Evolutionary conservation across 1,140 invertebrate genomes (phyloP).

Genomic region (Lasioglossum albipes): DNA sequence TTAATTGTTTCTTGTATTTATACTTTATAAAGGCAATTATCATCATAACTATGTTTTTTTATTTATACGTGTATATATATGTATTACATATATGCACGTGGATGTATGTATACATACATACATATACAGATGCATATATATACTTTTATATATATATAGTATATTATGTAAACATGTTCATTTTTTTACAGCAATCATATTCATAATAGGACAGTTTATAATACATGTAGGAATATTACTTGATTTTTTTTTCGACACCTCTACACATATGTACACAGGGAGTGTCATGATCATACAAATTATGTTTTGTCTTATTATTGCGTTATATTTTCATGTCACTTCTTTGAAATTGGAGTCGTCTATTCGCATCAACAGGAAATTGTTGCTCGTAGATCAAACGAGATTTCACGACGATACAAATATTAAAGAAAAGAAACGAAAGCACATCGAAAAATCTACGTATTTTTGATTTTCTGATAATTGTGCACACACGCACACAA

Average conservation of each 20-base stretch:
- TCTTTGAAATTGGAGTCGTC: too few species aligned
- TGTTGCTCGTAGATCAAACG: too few species aligned
- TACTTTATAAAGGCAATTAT: constrained; percentile 79
- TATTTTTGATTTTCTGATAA: not conserved
- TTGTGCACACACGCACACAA: not conserved
- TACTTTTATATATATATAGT: constrained; percentile 66
- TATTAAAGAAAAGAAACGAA: constrained; percentile 19
- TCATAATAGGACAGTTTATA: constrained; percentile 66
- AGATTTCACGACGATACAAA: too few species aligned
- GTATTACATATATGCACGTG: too few species aligned
- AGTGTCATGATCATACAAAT: constrained; percentile 58
- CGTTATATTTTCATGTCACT: constrained; percentile 35
- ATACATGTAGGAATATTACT: constrained; percentile 58
- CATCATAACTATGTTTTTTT: constrained; percentile 75
- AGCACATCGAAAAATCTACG: too few species aligned
- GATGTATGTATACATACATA: too few species aligned
- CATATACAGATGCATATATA: constrained; percentile 62
- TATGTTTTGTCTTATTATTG: constrained; percentile 44
- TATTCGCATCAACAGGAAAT: too few species aligned
- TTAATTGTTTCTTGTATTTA: constrained; percentile 74
- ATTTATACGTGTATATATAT: constrained; percentile 53
- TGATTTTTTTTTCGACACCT: constrained; percentile 54
- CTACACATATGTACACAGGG: constrained; percentile 53
- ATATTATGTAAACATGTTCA: constrained; percentile 68
- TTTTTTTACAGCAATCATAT: constrained; percentile 70